These are phyloP conservation scores for Vombatus ursinus DNA, from an alignment of 2,113 vertebrate species.

Conservation along the genomic window DNA sequence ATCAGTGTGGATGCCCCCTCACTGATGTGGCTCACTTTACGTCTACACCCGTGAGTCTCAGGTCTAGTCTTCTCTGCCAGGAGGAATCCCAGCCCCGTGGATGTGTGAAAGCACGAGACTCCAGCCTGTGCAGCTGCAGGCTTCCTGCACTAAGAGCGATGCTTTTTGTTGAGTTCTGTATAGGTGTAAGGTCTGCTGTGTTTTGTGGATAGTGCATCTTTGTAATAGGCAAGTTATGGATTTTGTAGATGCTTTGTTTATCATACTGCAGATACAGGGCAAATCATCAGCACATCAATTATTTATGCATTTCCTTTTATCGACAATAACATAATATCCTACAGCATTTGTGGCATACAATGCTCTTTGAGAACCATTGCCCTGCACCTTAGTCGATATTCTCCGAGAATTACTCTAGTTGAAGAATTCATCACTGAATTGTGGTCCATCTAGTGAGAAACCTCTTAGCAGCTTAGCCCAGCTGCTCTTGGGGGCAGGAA, in stretches of 20 bases:
- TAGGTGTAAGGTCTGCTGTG: neutral
- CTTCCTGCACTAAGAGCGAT: neutral
- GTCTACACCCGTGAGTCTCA: neutral
- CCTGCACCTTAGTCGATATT: neutral
- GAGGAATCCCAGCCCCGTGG: no score
- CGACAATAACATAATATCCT: neutral
- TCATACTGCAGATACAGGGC: neutral
- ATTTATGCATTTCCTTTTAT: neutral
- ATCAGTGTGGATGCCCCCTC: neutral
- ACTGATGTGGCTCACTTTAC: neutral
- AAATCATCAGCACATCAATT: neutral
- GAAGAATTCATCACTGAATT: no score
- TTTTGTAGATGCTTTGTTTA: neutral
- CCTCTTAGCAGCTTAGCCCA: neutral
- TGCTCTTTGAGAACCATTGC: neutral
- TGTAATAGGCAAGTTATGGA: neutral
- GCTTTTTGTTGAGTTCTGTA: neutral
- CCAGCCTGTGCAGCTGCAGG: neutral
- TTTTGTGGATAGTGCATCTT: neutral
- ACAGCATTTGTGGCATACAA: neutral
- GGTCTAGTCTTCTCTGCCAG: neutral
- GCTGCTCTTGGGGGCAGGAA: neutral
- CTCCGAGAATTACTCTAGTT: neutral
- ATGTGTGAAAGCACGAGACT: neutral
- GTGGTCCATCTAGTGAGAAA: neutral